phyloP scores from a whole-genome alignment of 1,140 invertebrate species.

The Daktulosphaira vitifoliae region DNA sequence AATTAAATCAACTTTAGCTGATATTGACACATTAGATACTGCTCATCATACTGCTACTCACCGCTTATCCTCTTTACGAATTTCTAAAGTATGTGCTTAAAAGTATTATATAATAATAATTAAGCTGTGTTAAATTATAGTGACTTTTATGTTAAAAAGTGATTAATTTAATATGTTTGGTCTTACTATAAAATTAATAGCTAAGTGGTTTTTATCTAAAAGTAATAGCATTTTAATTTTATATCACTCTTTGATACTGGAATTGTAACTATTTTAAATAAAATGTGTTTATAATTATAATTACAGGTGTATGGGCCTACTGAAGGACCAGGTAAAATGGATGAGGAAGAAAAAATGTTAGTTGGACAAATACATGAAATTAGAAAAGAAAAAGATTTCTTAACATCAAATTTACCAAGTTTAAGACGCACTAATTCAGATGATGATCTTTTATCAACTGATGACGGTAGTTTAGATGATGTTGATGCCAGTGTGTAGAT shows the following conservation, averaged over 20 bases:
- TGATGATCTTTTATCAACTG: conserved; percentile 68
- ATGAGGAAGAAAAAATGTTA: conserved; percentile 59
- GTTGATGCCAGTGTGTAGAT: conserved; percentile 40
- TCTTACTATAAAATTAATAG: too few relatives aligned
- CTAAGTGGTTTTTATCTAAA: too few relatives aligned
- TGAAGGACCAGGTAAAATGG: conserved; percentile 47
- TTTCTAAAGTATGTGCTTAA: conserved; percentile 56
- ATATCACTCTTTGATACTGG: too few relatives aligned
- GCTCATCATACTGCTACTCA: conserved; percentile 67
- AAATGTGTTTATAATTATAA: not conserved
- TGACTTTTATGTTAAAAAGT: too few relatives aligned
- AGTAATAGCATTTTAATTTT: too few relatives aligned
- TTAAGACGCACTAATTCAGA: conserved; percentile 70
- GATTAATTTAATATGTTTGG: too few relatives aligned
- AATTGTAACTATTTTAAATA: too few relatives aligned
- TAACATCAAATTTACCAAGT: conserved; percentile 69
- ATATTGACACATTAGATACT: conserved; percentile 79
- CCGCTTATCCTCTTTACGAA: conserved; percentile 61
- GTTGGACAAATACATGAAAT: conserved; percentile 64
- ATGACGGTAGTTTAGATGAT: conserved; percentile 53
- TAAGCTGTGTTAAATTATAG: too few relatives aligned
- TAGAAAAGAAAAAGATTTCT: conserved; percentile 69
- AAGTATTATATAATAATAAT: conserved; percentile 6
- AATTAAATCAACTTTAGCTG: conserved; percentile 67
- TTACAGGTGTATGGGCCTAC: conserved; percentile 43